Evolutionary conservation across 37 sponge, comb jelly and placozoan genomes (phyloP), one percentile per base, ranked within the genome.

Genomic region (Ianthella basta): DNA sequence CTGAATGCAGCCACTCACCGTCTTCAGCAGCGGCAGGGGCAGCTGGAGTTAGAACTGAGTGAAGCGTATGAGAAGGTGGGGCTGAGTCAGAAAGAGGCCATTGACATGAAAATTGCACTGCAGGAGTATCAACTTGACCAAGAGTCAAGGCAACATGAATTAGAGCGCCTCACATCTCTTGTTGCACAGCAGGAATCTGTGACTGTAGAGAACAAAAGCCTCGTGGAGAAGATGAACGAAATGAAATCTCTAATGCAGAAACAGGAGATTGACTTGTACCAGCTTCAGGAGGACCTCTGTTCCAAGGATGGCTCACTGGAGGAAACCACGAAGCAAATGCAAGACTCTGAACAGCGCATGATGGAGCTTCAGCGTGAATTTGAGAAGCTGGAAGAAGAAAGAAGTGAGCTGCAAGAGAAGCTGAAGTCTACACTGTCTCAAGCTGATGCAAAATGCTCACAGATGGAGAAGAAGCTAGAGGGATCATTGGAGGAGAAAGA

Each of bases 81-180:
- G n/a, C 54, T 40, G 25, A 75, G 78, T 50, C 78, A 75, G 15
- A 75, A 75, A 10, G 78, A 75, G 4, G 53, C 78, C 21, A 75
- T 75, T 53, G 78, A 75, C n/a, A 40, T 75, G 54, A 75, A 75
- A 75, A 75, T 75, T 40, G 78, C 78, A 19, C n/a, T 75, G 54
- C 78, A 75, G 25, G 78, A 75, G 54, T 75, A 23, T 44, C 78
- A 75, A 10, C 37, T 75, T 19, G 78, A 75, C 38, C 78, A 36
- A 18, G 54, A 40, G 20, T 53, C 78, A 1, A 40, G 38, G 20
- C 53, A 40, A 36, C 78, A 75, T 15, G 78, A 75, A 50, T 8
- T 75, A 2, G 54, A 75, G 4, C 78, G 78, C 2, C 44, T 75
- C 6, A 32, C 37, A 41, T 39, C 78, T 50, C 16, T 41, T 19